Evolutionary conservation across 1,140 invertebrate species (phyloP).

Genomic region (Hylyphantes graminicola): DNA sequence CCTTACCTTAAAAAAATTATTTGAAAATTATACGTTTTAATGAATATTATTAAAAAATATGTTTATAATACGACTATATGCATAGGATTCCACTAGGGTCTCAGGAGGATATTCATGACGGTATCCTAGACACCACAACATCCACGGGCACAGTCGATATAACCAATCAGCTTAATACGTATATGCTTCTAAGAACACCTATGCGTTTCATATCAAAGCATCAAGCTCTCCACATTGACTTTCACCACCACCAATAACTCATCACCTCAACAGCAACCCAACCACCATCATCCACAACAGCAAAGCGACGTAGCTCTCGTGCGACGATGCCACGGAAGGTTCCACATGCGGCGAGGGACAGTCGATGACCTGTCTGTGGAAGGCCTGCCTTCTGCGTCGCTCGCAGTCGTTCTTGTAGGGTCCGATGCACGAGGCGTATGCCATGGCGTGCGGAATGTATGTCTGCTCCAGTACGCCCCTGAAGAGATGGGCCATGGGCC

Average conservation of each 20-base stretch:
- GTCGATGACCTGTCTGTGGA: conserved; percentile 32
- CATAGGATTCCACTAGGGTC: too few relatives aligned
- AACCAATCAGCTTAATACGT: too few relatives aligned
- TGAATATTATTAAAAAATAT: too few relatives aligned
- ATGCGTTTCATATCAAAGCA: too few relatives aligned
- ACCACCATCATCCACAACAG: conserved; percentile 13
- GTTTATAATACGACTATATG: too few relatives aligned
- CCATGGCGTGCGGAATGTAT: conserved; percentile 87
- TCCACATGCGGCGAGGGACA: conserved; percentile 42
- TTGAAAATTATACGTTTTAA: too few relatives aligned
- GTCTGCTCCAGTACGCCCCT: conserved; percentile 90
- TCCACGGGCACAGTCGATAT: too few relatives aligned
- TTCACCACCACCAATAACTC: not conserved
- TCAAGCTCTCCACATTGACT: too few relatives aligned
- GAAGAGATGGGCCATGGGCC: conserved; percentile 89
- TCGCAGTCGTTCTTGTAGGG: conserved; percentile 56
- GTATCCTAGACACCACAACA: too few relatives aligned
- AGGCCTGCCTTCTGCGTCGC: not conserved
- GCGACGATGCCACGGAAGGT: not conserved
- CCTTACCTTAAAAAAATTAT: too few relatives aligned
- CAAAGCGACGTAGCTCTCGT: not conserved
- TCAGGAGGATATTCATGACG: too few relatives aligned
- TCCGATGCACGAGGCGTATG: conserved; percentile 70
- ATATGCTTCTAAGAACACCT: too few relatives aligned
- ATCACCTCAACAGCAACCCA: conserved; percentile 18